phyloP scores from a whole-genome alignment of 2,888 invertebrate genomes.

The Erebia epiphron region DNA sequence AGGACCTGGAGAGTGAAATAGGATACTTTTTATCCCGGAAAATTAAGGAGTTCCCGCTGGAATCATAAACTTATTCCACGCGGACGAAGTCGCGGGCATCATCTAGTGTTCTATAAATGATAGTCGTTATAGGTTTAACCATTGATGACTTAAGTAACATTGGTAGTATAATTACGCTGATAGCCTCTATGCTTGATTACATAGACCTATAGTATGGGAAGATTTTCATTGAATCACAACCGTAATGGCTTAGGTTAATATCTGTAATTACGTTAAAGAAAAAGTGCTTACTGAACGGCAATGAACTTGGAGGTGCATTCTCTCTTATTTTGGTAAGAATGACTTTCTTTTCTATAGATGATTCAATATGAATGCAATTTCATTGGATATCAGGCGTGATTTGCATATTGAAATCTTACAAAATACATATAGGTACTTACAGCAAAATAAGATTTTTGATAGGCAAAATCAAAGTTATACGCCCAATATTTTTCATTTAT shows the following conservation, averaged over 20 bases:
- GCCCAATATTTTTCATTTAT: too few species aligned
- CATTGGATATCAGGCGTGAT: neutral
- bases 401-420: slow-evolving; percentile 6
- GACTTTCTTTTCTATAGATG: slow-evolving; percentile 21
- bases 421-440: too few species aligned
- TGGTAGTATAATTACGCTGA: slow-evolving; percentile 12
- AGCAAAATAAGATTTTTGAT: too few species aligned
- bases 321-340: slow-evolving; percentile 18
- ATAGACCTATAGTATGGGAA: slow-evolving; percentile 21
- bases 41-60: too few species aligned
- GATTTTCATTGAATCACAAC: slow-evolving; percentile 18
- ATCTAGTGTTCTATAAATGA: too few species aligned
- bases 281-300: slow-evolving; percentile 20
- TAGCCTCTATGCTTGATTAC: slow-evolving; percentile 14
- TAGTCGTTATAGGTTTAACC: neutral
- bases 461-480: too few species aligned
- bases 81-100: too few species aligned
- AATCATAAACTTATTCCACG: too few species aligned
- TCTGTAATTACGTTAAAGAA: slow-evolving; percentile 22
- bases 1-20: too few species aligned
- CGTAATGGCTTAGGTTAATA: slow-evolving; percentile 18
- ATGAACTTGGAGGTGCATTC: slow-evolving; percentile 26
- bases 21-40: too few species aligned
- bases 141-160: slow-evolving; percentile 10
- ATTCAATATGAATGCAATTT: slow-evolving; percentile 5